phyloP scores from a whole-genome alignment of 2,113 vertebrate species.

The Lanius ludovicianus region DNA sequence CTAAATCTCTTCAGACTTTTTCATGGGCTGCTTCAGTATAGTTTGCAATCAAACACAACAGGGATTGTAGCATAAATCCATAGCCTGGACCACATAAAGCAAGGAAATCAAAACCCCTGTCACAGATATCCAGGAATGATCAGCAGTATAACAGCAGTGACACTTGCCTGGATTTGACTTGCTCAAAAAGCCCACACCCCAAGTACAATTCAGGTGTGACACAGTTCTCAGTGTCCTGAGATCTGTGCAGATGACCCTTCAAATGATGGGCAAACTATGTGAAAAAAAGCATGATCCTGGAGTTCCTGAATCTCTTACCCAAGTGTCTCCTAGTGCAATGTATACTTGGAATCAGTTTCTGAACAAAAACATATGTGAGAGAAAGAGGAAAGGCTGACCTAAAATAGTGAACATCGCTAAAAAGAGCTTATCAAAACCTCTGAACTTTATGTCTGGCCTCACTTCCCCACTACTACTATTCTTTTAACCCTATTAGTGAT shows the following conservation, averaged over 20 bases:
- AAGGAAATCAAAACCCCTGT: neutral
- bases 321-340: fast-evolving
- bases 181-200: neutral
- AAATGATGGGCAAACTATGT: neutral
- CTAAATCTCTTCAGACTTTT: neutral
- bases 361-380: neutral
- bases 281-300: neutral
- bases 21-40: neutral
- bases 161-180: neutral
- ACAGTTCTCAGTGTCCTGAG: neutral
- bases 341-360: neutral
- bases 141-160: neutral
- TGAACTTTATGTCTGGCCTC: neutral
- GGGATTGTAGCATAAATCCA: neutral
- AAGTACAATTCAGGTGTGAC: neutral
- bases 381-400: neutral
- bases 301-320: neutral
- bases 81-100: neutral
- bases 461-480: neutral
- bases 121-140: neutral
- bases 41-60: neutral
- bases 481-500: neutral
- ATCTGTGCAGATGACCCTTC: neutral
- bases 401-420: neutral
- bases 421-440: neutral